phyloP scores from a whole-genome alignment of 2,888 invertebrate species.

The Drosophila quinaria region DNA sequence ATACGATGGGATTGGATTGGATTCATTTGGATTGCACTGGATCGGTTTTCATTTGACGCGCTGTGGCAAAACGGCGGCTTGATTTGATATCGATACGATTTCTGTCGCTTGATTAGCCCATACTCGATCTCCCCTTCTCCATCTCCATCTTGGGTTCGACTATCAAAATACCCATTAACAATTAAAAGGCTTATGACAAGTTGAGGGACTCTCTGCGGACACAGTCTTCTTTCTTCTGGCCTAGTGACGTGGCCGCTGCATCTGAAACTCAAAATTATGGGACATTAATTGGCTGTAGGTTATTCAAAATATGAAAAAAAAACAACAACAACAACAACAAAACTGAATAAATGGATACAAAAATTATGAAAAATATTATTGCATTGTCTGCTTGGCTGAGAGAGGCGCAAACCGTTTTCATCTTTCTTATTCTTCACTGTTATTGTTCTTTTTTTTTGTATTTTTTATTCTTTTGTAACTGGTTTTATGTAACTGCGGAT shows the following conservation, averaged over 20 bases:
- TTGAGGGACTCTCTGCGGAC: slow-evolving; percentile 47
- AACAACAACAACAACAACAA: neutral
- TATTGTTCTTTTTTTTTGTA: slow-evolving; percentile 17
- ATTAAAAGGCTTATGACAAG: slow-evolving; percentile 77
- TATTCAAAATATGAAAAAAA: slow-evolving; percentile 27
- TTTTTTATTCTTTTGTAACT: slow-evolving; percentile 66
- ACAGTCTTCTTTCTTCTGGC: neutral
- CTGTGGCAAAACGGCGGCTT: slow-evolving; percentile 59
- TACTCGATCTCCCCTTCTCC: neutral
- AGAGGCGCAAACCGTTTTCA: slow-evolving; percentile 61
- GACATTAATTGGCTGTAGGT: slow-evolving; percentile 82
- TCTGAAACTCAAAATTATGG: slow-evolving; percentile 76
- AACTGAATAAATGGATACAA: slow-evolving; percentile 56
- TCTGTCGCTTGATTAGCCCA: slow-evolving; percentile 55
- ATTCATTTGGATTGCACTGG: slow-evolving; percentile 54
- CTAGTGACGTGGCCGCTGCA: slow-evolving; percentile 32
- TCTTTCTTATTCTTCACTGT: slow-evolving; percentile 45
- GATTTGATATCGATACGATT: slow-evolving; percentile 50
- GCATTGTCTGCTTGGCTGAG: slow-evolving; percentile 64
- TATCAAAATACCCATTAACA: slow-evolving; percentile 77
- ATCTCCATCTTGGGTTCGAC: slow-evolving; percentile 11
- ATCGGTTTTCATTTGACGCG: slow-evolving; percentile 80
- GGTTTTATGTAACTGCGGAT: slow-evolving; percentile 69
- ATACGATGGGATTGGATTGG: slow-evolving; percentile 17
- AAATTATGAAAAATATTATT: slow-evolving; percentile 83